phyloP scores from a whole-genome alignment of 1,140 invertebrate genomes.

The Cephus cinctus region DNA sequence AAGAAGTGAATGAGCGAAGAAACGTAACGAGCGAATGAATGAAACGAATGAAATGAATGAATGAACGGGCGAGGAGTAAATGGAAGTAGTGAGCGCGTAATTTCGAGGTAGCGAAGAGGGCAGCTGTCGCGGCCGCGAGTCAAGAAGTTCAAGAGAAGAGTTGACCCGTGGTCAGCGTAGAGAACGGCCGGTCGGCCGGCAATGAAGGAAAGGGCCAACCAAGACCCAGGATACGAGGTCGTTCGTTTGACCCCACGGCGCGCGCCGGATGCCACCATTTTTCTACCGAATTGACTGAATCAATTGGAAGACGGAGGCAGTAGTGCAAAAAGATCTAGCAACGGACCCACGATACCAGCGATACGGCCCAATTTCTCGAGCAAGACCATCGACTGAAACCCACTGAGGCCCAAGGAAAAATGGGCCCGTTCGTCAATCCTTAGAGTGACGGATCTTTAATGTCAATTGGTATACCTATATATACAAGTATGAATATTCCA shows the following conservation, averaged over 20 bases:
- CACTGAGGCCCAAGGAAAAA: too few species aligned
- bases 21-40: slow-evolving; percentile 26
- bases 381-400: background rate
- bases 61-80: slow-evolving; percentile 16
- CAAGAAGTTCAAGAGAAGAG: slow-evolving; percentile 34
- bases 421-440: too few species aligned
- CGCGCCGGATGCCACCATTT: slow-evolving; percentile 46
- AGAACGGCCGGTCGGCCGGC: slow-evolving; percentile 11
- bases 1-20: slow-evolving; percentile 14
- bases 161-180: slow-evolving; percentile 41
- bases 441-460: too few species aligned
- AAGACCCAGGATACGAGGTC: slow-evolving; percentile 47
- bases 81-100: slow-evolving; percentile 7
- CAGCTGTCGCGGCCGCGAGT: slow-evolving; percentile 37
- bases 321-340: slow-evolving; percentile 17
- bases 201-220: slow-evolving; percentile 32
- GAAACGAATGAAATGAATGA: slow-evolving; percentile 25
- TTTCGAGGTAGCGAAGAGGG: slow-evolving; percentile 27
- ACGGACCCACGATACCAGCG: background rate
- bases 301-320: slow-evolving; percentile 25
- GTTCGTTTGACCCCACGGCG: slow-evolving; percentile 41
- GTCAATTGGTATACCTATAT: too few species aligned
- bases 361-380: background rate
- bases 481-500: too few species aligned
- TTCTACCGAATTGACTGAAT: slow-evolving; percentile 37